A percentile compares a stretch with the other conserved stretches of the same genome.
Evolutionary conservation across 2,113 vertebrate genomes (phyloP).

Genomic region (Puma concolor): DNA sequence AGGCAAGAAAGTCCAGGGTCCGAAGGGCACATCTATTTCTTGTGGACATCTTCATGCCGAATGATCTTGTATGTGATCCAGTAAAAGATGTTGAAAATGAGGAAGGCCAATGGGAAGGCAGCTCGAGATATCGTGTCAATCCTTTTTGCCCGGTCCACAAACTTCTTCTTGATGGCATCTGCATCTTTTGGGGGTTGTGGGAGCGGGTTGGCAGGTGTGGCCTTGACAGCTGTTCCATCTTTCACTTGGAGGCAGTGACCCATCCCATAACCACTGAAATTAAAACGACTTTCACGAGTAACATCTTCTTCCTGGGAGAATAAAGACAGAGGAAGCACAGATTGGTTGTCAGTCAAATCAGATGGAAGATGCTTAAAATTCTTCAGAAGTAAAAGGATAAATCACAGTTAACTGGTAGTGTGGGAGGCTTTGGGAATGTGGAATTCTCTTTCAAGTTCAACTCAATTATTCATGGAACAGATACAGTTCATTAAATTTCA

Average conservation of each 20-base stretch:
- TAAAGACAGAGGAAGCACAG: slow-evolving; percentile 72
- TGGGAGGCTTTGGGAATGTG: slow-evolving; percentile 48
- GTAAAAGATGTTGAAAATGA: slow-evolving; percentile 99
- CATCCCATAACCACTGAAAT: slow-evolving; percentile 95
- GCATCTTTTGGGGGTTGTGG: slow-evolving; percentile 91
- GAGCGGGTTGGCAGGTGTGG: slow-evolving; percentile 85
- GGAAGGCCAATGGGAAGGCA: slow-evolving; percentile 97
- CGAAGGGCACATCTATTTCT: slow-evolving; percentile 87
- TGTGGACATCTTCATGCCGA: slow-evolving; percentile 94
- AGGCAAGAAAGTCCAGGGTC: slow-evolving; percentile 80
- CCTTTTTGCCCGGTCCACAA: slow-evolving; percentile 98
- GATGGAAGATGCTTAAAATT: slow-evolving; percentile 50
- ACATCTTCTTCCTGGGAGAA: slow-evolving; percentile 93
- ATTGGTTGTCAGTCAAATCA: slow-evolving; percentile 65
- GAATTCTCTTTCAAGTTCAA: slow-evolving; percentile 62
- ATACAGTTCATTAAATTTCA: slow-evolving; percentile 62
- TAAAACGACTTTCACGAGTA: slow-evolving; percentile 94
- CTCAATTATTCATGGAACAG: slow-evolving; percentile 53
- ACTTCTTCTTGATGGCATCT: slow-evolving; percentile 96
- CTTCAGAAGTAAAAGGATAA: slow-evolving; percentile 62
- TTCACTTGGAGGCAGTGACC: slow-evolving; percentile 95
- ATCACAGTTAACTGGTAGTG: slow-evolving; percentile 56
- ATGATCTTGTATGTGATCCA: slow-evolving; percentile 99
- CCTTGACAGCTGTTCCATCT: slow-evolving; percentile 92
- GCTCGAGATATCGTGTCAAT: slow-evolving; percentile 98